Conservation (phyloP, 2,888 invertebrate genomes). For the Trachelus stipa region DNA sequence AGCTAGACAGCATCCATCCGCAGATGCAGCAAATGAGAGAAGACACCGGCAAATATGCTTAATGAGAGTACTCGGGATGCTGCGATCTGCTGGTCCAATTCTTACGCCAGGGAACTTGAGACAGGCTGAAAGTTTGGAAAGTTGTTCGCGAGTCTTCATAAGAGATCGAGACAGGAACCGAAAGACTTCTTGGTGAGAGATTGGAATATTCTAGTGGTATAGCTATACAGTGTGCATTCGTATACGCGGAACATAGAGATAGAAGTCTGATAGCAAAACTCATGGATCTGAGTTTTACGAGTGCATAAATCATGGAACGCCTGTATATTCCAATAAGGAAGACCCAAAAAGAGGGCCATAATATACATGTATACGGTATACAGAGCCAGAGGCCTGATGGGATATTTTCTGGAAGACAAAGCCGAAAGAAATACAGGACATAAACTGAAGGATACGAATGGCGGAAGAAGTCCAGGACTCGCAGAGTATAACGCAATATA, state of each 20-base stretch:
- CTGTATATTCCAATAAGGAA: neutral
- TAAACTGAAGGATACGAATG: neutral
- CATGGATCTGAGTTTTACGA: neutral
- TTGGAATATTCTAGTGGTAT: neutral
- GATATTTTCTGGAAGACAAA: neutral
- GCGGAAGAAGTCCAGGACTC: neutral
- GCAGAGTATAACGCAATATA: slow-evolving; percentile 4
- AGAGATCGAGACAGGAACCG: neutral
- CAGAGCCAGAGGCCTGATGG: neutral
- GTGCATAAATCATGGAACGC: neutral
- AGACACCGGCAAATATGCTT: neutral
- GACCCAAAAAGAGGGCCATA: neutral
- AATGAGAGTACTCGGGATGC: neutral
- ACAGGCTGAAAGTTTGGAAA: neutral
- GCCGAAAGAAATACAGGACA: neutral
- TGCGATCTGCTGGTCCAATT: neutral
- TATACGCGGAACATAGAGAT: neutral
- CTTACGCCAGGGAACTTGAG: neutral
- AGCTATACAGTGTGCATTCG: neutral
- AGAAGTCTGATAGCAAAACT: neutral
- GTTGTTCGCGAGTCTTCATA: neutral
- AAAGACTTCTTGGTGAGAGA: neutral
- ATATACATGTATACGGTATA: neutral
- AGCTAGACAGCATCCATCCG: neutral
- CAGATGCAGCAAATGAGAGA: neutral